Conservation (phyloP, 2,113 vertebrate genomes). For the Noctilio leporinus region DNA sequence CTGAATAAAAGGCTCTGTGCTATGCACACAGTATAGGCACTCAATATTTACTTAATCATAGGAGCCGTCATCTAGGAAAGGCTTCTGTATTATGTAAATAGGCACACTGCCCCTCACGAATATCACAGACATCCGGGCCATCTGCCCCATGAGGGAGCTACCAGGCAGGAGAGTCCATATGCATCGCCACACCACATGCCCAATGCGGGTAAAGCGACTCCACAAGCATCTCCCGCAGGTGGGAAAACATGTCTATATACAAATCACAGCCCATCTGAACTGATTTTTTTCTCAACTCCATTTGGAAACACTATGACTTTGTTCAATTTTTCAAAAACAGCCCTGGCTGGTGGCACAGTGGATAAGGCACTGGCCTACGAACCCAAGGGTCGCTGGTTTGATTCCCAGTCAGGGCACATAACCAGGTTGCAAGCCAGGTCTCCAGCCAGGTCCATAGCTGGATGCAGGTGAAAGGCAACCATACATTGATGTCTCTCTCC, state of each 20-base stretch:
- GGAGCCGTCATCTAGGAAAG: neutral
- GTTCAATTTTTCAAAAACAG: neutral
- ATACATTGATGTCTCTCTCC: too few relatives aligned
- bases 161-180: neutral
- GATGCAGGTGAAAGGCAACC: too few relatives aligned
- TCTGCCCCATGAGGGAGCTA: constrained; percentile 37
- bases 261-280: neutral
- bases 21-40: neutral
- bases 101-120: neutral
- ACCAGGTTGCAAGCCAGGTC: too few relatives aligned
- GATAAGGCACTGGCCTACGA: too few relatives aligned
- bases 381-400: too few relatives aligned
- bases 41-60: neutral
- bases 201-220: neutral
- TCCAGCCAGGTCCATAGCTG: too few relatives aligned
- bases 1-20: neutral
- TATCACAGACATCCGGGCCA: neutral
- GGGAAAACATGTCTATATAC: neutral
- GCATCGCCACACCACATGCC: constrained; percentile 1
- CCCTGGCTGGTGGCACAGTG: too few relatives aligned
- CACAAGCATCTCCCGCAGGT: neutral
- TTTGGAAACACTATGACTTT: neutral
- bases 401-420: too few relatives aligned
- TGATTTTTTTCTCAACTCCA: neutral
- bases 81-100: neutral